phyloP scores from a whole-genome alignment of 2,888 invertebrate genomes.

The Calameuta idolon region DNA sequence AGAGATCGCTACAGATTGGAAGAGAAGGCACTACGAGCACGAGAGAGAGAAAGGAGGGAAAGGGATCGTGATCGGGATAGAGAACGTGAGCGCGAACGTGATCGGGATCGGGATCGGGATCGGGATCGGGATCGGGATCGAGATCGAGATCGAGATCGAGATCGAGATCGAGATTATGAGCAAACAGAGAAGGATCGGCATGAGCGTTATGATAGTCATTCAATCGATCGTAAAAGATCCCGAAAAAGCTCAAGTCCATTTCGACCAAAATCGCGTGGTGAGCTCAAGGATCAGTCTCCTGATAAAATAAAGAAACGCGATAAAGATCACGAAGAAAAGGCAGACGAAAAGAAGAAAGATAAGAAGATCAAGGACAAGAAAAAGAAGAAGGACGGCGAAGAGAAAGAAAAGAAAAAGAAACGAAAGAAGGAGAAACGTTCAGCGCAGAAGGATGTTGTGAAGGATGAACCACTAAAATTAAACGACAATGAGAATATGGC shows the following conservation, averaged over 20 bases:
- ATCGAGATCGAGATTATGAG: constrained; percentile 54
- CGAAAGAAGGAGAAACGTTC: constrained; percentile 61
- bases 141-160: constrained; percentile 62
- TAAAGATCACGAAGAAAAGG: constrained; percentile 68
- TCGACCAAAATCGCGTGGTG: constrained; percentile 59
- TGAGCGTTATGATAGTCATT: constrained; percentile 63
- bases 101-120: constrained; percentile 33
- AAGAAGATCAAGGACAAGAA: constrained; percentile 65
- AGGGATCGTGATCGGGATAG: constrained; percentile 62
- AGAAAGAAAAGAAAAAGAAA: constrained; percentile 71
- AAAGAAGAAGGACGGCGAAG: constrained; percentile 70
- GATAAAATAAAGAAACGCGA: constrained; percentile 70
- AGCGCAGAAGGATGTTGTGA: constrained; percentile 52
- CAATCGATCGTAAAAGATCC: constrained; percentile 58
- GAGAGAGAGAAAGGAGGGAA: constrained; percentile 50
- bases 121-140: constrained; percentile 59
- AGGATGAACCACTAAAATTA: constrained; percentile 30
- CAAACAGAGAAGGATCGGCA: constrained; percentile 60
- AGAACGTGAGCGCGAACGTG: constrained; percentile 24
- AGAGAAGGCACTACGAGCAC: constrained; percentile 40
- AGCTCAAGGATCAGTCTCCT: constrained; percentile 62
- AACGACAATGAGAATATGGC: constrained; percentile 21
- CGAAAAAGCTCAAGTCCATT: constrained; percentile 63
- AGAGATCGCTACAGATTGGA: constrained; percentile 59
- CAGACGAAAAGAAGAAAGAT: constrained; percentile 65